A percentile compares a stretch with the other conserved stretches of the same genome.
phyloP scores from a whole-genome alignment of 2,888 invertebrate genomes.

The Diachrysia chrysitis region DNA sequence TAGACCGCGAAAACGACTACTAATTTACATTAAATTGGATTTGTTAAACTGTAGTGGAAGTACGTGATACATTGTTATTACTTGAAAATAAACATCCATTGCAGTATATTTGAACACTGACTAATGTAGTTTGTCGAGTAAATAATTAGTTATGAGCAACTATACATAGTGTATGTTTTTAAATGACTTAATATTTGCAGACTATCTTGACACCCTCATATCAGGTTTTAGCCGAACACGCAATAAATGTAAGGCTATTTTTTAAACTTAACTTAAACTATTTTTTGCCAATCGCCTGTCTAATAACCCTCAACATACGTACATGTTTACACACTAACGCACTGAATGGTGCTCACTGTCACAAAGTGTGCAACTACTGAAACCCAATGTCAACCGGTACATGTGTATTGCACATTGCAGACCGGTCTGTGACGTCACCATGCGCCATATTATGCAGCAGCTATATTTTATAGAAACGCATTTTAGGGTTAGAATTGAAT shows the following conservation, averaged over 20 bases:
- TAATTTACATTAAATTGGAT: slow-evolving; percentile 40
- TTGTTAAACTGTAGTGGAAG: slow-evolving; percentile 20
- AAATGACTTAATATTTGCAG: too few species aligned
- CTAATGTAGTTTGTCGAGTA: background rate
- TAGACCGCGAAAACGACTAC: slow-evolving; percentile 33
- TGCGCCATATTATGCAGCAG: slow-evolving; percentile 47
- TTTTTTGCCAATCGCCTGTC: background rate
- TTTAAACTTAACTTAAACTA: too few species aligned
- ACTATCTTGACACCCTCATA: too few species aligned
- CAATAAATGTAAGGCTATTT: background rate
- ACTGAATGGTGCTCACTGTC: slow-evolving; percentile 38
- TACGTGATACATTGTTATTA: background rate
- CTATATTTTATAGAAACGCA: slow-evolving; percentile 26
- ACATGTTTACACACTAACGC: background rate
- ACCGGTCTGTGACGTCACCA: slow-evolving; percentile 58
- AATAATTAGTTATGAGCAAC: too few species aligned
- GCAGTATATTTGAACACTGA: background rate
- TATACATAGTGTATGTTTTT: too few species aligned
- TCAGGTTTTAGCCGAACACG: too few species aligned
- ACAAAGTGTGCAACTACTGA: slow-evolving; percentile 25
- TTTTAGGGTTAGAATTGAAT: slow-evolving; percentile 11
- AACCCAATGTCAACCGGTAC: slow-evolving; percentile 67
- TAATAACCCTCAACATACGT: background rate
- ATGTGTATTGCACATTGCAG: slow-evolving; percentile 64
- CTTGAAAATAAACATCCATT: background rate